Percentiles rank a stretch among this genome's conserved stretches.
Evolutionary conservation across 2,797 vertebrate genomes (phyloP).

Genomic region (Enteromius anoplus): DNA sequence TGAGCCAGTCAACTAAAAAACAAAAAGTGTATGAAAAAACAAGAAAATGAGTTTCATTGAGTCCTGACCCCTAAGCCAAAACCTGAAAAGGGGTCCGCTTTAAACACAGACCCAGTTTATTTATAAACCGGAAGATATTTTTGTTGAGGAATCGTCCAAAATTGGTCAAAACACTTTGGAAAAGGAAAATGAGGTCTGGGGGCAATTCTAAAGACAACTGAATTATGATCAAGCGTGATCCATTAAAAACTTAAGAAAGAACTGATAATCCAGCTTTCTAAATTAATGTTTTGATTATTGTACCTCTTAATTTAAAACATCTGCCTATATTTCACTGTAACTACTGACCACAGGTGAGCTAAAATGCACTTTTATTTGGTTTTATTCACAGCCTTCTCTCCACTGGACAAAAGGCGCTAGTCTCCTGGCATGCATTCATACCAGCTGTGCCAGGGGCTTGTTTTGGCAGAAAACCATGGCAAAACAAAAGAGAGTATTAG

Average conservation of each 20-base stretch:
- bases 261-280: not conserved
- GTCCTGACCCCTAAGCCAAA: not conserved
- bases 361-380: conserved; percentile 21
- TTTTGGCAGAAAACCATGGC: conserved; percentile 50
- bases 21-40: not conserved
- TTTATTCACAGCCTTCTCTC: conserved; percentile 28
- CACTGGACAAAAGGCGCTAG: conserved; percentile 38
- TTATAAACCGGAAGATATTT: not conserved
- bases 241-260: not conserved
- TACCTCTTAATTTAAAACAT: not conserved
- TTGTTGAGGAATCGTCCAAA: not conserved
- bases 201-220: not conserved
- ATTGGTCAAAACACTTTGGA: not conserved
- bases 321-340: not conserved
- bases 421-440: conserved; percentile 44
- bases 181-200: not conserved
- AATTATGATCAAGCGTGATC: not conserved
- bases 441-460: conserved; percentile 44
- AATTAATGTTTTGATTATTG: not conserved
- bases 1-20: not conserved
- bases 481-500: conserved; percentile 55
- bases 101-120: not conserved
- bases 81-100: not conserved
- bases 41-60: not conserved
- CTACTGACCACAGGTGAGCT: conserved; percentile 7